Percentiles rank a stretch among this genome's conserved stretches.
phyloP scores from a whole-genome alignment of 2,797 vertebrate genomes.

The Coilia nasus region DNA sequence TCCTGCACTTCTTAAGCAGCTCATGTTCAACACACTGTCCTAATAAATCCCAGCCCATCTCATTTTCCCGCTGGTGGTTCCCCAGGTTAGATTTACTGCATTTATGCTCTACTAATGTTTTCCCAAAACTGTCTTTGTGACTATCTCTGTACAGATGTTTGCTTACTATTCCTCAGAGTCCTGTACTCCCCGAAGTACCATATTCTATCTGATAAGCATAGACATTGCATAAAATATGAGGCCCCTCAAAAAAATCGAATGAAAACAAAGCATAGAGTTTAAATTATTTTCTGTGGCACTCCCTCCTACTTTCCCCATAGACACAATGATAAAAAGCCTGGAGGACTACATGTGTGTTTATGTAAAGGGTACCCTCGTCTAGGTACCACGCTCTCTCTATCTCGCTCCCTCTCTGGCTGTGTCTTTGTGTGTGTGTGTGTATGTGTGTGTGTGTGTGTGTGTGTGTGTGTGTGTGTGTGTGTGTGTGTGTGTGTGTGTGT shows the following conservation, averaged over 20 bases:
- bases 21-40: background rate
- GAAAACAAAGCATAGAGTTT: slow-evolving; percentile 51
- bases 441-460: slow-evolving; percentile 30
- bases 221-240: slow-evolving; percentile 54
- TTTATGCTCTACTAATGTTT: background rate
- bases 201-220: slow-evolving; percentile 57
- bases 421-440: slow-evolving; percentile 20
- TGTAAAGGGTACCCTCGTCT: background rate
- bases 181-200: slow-evolving; percentile 48
- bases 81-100: background rate
- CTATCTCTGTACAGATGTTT: slow-evolving; percentile 15
- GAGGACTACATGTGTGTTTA: background rate
- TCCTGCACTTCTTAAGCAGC: background rate
- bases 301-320: slow-evolving; percentile 16
- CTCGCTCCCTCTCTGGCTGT: background rate
- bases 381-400: background rate
- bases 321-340: slow-evolving; percentile 5
- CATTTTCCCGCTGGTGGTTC: background rate
- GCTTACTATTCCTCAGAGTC: slow-evolving; percentile 33
- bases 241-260: slow-evolving; percentile 37
- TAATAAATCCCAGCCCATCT: background rate
- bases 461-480: slow-evolving; percentile 27
- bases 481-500: slow-evolving; percentile 23
- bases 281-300: slow-evolving; percentile 46
- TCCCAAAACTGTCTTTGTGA: background rate